Percentiles rank a stretch among this genome's conserved stretches.
Conservation (phyloP, 2,113 vertebrate genomes). For the Rallus limicola region DNA sequence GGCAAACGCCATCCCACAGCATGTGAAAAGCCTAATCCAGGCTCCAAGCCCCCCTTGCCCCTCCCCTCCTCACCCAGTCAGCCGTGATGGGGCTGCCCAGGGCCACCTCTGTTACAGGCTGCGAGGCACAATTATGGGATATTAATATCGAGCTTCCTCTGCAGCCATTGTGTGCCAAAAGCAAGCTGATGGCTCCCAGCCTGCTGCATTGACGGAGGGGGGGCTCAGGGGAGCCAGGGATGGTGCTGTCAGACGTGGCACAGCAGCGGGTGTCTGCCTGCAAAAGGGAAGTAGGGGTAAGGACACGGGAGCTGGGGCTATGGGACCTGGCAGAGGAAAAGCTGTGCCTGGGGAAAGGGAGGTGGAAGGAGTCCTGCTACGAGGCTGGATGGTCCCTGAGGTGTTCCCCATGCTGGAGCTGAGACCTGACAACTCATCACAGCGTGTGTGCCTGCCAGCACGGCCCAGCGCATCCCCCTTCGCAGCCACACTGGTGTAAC, state of each 20-base stretch:
- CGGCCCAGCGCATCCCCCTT: accelerated
- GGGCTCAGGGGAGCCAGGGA: not conserved
- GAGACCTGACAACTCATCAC: not conserved
- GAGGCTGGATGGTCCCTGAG: accelerated
- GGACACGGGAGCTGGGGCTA: not conserved
- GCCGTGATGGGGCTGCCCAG: not conserved
- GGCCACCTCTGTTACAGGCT: not conserved
- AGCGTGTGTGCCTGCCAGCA: not conserved
- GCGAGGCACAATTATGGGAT: not conserved
- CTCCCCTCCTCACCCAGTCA: not conserved
- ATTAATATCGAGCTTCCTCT: not conserved
- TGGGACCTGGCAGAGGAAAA: not conserved
- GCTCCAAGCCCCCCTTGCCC: not conserved
- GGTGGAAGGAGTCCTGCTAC: not conserved
- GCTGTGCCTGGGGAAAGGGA: not conserved
- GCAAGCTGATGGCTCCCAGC: not conserved
- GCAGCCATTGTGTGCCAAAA: not conserved
- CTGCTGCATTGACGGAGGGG: accelerated
- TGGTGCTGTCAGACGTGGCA: accelerated
- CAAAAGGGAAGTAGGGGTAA: not conserved
- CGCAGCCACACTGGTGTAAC: accelerated
- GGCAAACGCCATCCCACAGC: accelerated
- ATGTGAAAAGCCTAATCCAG: not conserved
- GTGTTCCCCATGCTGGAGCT: not conserved
- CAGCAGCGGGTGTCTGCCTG: accelerated